Percentiles rank a stretch among this genome's conserved stretches.
Evolutionary conservation across 2,113 vertebrate species (phyloP).

Genomic region (Gasterosteus aculeatus): DNA sequence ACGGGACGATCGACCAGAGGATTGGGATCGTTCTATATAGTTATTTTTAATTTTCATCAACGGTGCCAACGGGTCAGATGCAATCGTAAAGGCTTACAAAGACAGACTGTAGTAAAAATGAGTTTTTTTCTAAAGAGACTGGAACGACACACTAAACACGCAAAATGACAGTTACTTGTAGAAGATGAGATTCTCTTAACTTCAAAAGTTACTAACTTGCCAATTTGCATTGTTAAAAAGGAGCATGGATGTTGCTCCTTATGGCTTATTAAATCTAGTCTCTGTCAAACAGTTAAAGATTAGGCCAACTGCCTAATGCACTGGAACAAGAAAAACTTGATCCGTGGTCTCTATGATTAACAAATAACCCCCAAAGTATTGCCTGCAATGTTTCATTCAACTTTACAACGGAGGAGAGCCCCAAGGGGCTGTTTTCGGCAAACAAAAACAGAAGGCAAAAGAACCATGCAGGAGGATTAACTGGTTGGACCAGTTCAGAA

Average conservation of each 20-base stretch:
- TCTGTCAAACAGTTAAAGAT: not conserved
- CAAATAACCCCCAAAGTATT: slow-evolving; percentile 9
- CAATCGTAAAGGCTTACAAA: no score
- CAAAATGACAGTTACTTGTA: not conserved
- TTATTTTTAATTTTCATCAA: not conserved
- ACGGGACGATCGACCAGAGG: not conserved
- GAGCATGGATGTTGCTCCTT: not conserved
- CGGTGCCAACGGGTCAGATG: no score
- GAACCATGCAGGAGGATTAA: slow-evolving; percentile 49
- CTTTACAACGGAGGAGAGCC: slow-evolving; percentile 17
- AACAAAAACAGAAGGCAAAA: slow-evolving; percentile 36
- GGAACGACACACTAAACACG: not conserved
- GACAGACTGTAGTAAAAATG: no score
- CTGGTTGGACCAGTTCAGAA: slow-evolving; percentile 65
- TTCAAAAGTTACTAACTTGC: not conserved
- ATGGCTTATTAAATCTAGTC: not conserved
- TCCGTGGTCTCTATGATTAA: not conserved
- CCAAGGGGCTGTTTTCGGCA: no score
- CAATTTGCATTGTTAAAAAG: not conserved
- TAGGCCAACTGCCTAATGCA: not conserved
- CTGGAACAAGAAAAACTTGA: not conserved
- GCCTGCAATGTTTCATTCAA: not conserved
- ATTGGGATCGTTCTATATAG: not conserved
- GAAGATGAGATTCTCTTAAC: not conserved
- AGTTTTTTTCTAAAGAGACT: not conserved